Evolutionary conservation across 1,140 invertebrate species (phyloP), one percentile per base, ranked within the genome.

Genomic region (Zelostemma sp.): DNA sequence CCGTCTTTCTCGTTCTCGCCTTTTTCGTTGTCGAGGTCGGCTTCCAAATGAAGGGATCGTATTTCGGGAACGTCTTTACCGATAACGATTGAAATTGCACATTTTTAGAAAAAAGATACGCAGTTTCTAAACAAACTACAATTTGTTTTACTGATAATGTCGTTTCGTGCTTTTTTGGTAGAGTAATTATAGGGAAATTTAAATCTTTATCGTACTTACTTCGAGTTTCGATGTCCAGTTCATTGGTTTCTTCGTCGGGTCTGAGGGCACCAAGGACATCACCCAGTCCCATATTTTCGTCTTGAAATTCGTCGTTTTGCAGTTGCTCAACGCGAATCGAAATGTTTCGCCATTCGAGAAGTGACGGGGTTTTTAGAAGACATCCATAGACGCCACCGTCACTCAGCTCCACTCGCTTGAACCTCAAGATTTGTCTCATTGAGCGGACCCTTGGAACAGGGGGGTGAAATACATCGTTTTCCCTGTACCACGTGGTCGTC

Each of bases 161-260:
- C n/a, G n/a, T n/a, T n/a, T n/a, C n/a, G n/a, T n/a, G n/a, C n/a
- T n/a, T n/a, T n/a, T n/a, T n/a, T n/a, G n/a, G n/a, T n/a, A n/a
- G n/a, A n/a, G n/a, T n/a, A n/a, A n/a, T n/a, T n/a, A n/a, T n/a
- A n/a, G n/a, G n/a, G 11, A 40, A 15, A 28, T 28, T 28, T 35
- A 9, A 35, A 2, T 9, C 5, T n/a, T 25, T 25, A 38, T 15
- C 1, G 12, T 18, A 19, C 5, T 46, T 21, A 46, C 43, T 79
- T 73, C 75, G 75, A 6, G 74, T 48, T 14, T 70, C 72, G 0
- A 76, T 38, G 21, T 84, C 78, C 14, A 85, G 68, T 58, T 84
- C 81, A 51, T 85, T 85, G 25, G 79, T 83, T 48, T 83, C 80
- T 6, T 85, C 81, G 3, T 80, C 79, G 1, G 80, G 72, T 21